Conservation (phyloP, 2,113 vertebrate genomes). For the Furnarius figulus region DNA sequence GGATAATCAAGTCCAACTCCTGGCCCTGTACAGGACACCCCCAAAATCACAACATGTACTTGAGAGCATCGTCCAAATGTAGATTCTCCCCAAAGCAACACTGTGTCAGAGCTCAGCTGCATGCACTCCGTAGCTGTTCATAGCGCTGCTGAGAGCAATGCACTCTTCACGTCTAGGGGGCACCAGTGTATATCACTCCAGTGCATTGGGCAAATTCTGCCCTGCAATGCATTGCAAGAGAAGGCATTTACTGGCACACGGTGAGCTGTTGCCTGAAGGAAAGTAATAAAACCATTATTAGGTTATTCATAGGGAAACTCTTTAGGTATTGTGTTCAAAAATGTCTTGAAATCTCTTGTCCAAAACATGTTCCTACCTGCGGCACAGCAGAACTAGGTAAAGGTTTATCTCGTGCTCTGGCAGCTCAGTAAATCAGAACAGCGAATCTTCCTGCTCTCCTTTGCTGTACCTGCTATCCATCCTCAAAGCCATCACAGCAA, state of each 20-base stretch:
- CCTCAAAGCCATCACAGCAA: background rate
- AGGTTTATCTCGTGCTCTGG: background rate
- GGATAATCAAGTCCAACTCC: background rate
- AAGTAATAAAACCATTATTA: background rate
- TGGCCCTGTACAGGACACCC: background rate
- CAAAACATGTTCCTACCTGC: background rate
- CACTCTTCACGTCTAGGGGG: background rate
- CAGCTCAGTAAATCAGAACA: background rate
- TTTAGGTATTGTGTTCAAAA: background rate
- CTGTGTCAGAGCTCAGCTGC: background rate
- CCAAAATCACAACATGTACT: background rate
- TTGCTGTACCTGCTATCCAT: background rate
- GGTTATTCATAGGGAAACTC: background rate
- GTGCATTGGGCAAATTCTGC: background rate
- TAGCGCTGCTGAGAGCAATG: background rate
- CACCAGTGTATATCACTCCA: background rate
- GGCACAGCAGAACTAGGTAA: background rate
- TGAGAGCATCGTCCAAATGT: background rate
- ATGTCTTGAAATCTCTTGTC: background rate
- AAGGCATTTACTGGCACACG: background rate
- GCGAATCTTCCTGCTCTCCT: background rate
- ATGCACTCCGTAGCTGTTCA: accelerated
- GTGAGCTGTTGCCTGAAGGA: background rate
- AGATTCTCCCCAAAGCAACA: background rate
- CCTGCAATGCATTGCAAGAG: background rate